phyloP scores from a whole-genome alignment of 2,797 vertebrate species.

The Rhynchonycteris naso region DNA sequence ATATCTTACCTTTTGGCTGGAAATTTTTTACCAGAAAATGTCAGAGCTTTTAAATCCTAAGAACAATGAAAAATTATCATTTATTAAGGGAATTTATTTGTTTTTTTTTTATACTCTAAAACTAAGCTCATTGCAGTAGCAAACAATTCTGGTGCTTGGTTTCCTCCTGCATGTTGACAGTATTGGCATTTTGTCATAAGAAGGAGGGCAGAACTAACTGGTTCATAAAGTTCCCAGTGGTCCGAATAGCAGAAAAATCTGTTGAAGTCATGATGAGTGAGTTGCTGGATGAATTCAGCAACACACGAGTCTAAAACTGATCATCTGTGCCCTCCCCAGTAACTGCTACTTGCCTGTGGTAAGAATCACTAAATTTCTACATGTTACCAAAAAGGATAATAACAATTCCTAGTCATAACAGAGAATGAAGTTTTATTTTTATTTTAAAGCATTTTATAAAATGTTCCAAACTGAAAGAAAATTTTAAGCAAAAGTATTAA shows the following conservation, averaged over 20 bases:
- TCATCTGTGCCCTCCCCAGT: constrained; percentile 55
- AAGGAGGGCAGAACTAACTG: constrained; percentile 51
- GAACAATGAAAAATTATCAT: background rate
- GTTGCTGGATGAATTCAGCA: constrained; percentile 62
- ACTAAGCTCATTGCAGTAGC: background rate
- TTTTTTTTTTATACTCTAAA: constrained; percentile 30
- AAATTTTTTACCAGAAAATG: constrained; percentile 17
- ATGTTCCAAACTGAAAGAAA: constrained; percentile 25
- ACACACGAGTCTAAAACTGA: constrained; percentile 20
- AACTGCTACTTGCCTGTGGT: constrained; percentile 24
- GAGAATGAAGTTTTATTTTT: constrained; percentile 12
- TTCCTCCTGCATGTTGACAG: constrained; percentile 55
- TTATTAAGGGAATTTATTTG: constrained; percentile 17
- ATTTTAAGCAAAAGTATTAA: constrained; percentile 20
- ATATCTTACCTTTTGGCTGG: background rate
- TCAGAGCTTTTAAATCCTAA: constrained; percentile 3
- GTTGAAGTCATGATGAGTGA: constrained; percentile 52
- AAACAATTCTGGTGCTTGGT: background rate
- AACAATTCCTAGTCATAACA: background rate
- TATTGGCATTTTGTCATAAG: constrained; percentile 53
- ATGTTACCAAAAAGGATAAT: constrained; percentile 17
- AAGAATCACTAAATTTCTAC: constrained; percentile 59
- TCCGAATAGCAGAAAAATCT: constrained; percentile 71
- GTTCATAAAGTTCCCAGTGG: constrained; percentile 65
- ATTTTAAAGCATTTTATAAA: constrained; percentile 12